Evolutionary conservation across 1,140 invertebrate species (phyloP).

Genomic region (Hylaeus anthracinus): DNA sequence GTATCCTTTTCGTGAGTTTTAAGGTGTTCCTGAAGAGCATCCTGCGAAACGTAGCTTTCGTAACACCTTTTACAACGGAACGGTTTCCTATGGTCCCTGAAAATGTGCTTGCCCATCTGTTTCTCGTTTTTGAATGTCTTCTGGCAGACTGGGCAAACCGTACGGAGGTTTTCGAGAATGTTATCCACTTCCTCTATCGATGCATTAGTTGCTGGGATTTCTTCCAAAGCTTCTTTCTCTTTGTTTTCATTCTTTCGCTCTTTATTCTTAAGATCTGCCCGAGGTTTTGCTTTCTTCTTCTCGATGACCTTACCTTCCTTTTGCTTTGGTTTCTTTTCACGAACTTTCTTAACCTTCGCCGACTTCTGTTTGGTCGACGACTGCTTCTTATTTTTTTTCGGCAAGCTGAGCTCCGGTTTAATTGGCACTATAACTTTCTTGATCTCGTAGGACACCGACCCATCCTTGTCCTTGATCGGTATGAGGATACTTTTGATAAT

Average conservation of each 20-base stretch:
- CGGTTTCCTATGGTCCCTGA: constrained; percentile 74
- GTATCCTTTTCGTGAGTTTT: constrained; percentile 57
- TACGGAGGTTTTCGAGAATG: not conserved
- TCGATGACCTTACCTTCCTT: constrained; percentile 69
- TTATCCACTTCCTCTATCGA: constrained; percentile 1
- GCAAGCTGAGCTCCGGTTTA: not conserved
- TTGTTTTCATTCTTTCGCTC: no score
- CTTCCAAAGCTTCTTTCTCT: not conserved
- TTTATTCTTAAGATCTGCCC: not conserved
- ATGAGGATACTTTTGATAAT: constrained; percentile 27
- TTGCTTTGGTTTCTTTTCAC: constrained; percentile 78
- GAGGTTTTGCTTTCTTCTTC: no score
- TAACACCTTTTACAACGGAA: constrained; percentile 76
- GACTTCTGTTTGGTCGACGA: not conserved
- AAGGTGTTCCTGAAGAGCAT: constrained; percentile 49
- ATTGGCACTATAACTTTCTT: not conserved
- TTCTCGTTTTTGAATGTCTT: constrained; percentile 76
- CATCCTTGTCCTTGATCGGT: not conserved
- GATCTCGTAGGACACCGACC: not conserved
- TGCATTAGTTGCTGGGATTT: no score
- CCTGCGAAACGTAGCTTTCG: constrained; percentile 58
- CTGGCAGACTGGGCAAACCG: constrained; percentile 75
- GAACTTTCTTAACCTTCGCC: constrained; percentile 49
- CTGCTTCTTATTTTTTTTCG: rapidly evolving
- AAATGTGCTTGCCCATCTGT: constrained; percentile 74